These are phyloP conservation scores for Barbus barbus DNA, from an alignment of 2,113 vertebrate genomes.

Conservation along the genomic window DNA sequence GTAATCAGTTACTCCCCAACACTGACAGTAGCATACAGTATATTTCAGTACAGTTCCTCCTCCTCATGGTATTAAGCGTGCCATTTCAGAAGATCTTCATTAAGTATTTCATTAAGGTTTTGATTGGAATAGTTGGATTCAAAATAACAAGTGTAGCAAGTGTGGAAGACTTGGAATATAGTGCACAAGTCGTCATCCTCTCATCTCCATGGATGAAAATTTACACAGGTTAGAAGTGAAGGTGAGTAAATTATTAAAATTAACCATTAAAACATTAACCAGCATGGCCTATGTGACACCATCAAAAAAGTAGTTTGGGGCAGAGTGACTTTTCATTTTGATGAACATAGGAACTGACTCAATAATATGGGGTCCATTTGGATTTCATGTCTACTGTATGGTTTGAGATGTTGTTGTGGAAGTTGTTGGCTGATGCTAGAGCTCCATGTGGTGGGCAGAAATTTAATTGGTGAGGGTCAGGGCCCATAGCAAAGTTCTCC, in stretches of 20 bases:
- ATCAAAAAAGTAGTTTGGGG: neutral
- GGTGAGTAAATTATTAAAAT: neutral
- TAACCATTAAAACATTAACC: neutral
- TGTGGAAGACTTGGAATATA: neutral
- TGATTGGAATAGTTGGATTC: neutral
- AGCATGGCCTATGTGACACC: neutral
- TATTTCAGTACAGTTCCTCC: too few relatives aligned
- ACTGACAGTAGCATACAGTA: too few relatives aligned
- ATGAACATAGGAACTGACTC: neutral
- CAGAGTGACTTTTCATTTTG: neutral
- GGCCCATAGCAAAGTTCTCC: neutral
- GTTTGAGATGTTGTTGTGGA: conserved; percentile 31
- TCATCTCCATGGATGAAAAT: neutral
- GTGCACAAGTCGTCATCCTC: neutral
- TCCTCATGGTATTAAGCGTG: neutral
- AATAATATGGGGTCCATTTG: neutral
- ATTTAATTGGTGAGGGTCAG: conserved; percentile 14
- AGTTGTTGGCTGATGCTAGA: conserved; percentile 30
- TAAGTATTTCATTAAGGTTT: neutral
- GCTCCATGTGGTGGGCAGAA: too few relatives aligned
- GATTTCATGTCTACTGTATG: neutral
- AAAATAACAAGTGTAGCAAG: neutral
- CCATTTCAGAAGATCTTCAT: neutral
- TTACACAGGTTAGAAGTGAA: neutral
- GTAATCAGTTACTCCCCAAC: too few relatives aligned